phyloP scores from a whole-genome alignment of 1,140 invertebrate species.

The Mesaphorura yosii region DNA sequence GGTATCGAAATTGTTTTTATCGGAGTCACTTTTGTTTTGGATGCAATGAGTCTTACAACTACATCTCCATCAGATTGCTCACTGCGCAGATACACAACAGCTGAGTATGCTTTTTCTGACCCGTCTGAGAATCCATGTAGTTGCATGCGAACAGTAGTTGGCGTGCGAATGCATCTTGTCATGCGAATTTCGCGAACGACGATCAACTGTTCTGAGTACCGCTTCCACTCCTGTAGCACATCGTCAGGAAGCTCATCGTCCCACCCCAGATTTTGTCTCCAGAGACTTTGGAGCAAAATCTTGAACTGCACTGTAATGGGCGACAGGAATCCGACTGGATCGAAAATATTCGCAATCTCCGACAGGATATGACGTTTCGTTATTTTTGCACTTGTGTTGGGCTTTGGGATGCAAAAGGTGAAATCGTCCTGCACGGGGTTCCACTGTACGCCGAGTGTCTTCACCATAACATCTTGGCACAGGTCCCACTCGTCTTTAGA shows the following conservation, averaged over 20 bases:
- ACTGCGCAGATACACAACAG: constrained; percentile 3
- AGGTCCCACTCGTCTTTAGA: background rate
- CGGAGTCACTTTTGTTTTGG: constrained; percentile 23
- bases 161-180: background rate
- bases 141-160: background rate
- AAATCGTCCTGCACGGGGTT: background rate
- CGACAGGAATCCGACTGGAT: constrained; percentile 18
- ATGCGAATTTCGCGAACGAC: constrained; percentile 18
- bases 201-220: constrained; percentile 25
- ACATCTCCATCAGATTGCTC: background rate
- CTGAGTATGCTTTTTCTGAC: constrained; percentile 7
- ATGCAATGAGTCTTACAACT: background rate
- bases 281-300: constrained; percentile 34
- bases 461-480: background rate
- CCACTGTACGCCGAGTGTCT: constrained; percentile 7
- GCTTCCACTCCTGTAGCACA: constrained; percentile 26
- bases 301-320: constrained; percentile 32
- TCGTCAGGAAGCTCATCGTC: constrained; percentile 32
- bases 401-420: constrained; percentile 19
- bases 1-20: constrained; percentile 22
- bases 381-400: constrained; percentile 30
- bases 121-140: constrained; percentile 17
- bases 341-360: constrained; percentile 17
- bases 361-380: constrained; percentile 18
- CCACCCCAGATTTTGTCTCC: constrained; percentile 33